These are phyloP conservation scores for Actias luna DNA, from an alignment of 2,888 invertebrate genomes.

Conservation along the genomic window DNA sequence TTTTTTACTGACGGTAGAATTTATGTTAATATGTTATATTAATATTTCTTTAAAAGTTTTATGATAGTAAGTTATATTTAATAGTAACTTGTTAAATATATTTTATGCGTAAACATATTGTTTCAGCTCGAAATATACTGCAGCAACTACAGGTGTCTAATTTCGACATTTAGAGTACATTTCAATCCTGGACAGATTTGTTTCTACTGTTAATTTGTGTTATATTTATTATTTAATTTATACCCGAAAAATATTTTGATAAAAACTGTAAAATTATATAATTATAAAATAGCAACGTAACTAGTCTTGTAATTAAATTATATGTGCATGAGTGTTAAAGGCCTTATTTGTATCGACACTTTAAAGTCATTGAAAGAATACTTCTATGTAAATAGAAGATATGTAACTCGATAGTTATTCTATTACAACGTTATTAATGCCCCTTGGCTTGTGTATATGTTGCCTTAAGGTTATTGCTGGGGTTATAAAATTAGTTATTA, in stretches of 20 bases:
- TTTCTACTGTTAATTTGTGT: background rate
- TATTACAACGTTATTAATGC: background rate
- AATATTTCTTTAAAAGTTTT: no score
- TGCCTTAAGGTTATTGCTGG: background rate
- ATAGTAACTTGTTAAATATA: no score
- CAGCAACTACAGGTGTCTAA: conserved; percentile 91
- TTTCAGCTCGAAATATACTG: conserved; percentile 90
- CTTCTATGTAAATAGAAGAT: no score
- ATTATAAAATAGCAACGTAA: background rate
- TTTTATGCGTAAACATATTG: conserved; percentile 30
- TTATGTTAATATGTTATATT: no score
- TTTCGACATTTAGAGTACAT: conserved; percentile 82
- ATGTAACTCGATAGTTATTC: no score
- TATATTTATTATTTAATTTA: background rate
- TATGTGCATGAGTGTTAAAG: background rate
- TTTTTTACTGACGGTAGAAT: no score
- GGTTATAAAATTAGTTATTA: background rate
- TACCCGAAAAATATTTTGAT: background rate
- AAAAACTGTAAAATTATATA: background rate
- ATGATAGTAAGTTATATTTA: no score
- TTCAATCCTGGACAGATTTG: background rate
- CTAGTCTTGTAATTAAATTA: background rate
- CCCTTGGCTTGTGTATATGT: background rate
- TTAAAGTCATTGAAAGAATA: background rate
- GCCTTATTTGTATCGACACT: background rate